phyloP scores from a whole-genome alignment of 1,140 invertebrate genomes.

The Drosophila azteca region DNA sequence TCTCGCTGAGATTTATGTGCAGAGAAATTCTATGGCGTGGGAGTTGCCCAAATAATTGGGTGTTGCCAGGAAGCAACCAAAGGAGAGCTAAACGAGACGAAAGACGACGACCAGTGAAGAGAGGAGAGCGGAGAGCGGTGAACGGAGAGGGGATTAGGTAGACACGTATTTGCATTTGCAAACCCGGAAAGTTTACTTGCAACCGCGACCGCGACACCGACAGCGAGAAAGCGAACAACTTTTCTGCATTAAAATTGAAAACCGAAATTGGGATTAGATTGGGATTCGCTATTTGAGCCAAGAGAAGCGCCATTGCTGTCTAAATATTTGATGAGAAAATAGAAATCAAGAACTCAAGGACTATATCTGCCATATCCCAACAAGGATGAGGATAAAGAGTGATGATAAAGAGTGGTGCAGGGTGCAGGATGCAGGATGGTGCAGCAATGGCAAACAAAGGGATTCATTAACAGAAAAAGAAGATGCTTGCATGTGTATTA shows the following conservation, averaged over 20 bases:
- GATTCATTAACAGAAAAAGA: conserved; percentile 73
- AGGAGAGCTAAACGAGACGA: conserved; percentile 32
- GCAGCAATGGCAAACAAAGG: conserved; percentile 73
- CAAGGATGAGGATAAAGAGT: no score
- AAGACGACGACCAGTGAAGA: no score
- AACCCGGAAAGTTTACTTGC: conserved; percentile 38
- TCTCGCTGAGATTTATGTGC: conserved; percentile 48
- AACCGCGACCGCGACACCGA: not conserved
- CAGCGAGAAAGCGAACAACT: conserved; percentile 2
- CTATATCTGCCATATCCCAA: no score
- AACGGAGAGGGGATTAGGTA: no score
- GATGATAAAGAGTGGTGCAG: no score
- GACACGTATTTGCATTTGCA: conserved; percentile 49
- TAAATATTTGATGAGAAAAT: conserved; percentile 62
- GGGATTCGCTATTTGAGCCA: conserved; percentile 8
- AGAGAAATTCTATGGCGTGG: not conserved
- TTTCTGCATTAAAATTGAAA: conserved; percentile 29
- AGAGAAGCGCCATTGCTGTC: conserved; percentile 30
- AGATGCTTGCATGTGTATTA: conserved; percentile 32
- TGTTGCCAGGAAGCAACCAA: conserved; percentile 33
- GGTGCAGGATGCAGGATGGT: not conserved
- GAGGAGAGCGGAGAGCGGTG: no score
- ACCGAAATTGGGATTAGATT: conserved; percentile 9
- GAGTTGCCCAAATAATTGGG: conserved; percentile 27
- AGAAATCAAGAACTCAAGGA: conserved; percentile 12